Base-by-base conservation (phyloP, 1,140 invertebrate genomes). In the Metopolophium dirhodum region DNA sequence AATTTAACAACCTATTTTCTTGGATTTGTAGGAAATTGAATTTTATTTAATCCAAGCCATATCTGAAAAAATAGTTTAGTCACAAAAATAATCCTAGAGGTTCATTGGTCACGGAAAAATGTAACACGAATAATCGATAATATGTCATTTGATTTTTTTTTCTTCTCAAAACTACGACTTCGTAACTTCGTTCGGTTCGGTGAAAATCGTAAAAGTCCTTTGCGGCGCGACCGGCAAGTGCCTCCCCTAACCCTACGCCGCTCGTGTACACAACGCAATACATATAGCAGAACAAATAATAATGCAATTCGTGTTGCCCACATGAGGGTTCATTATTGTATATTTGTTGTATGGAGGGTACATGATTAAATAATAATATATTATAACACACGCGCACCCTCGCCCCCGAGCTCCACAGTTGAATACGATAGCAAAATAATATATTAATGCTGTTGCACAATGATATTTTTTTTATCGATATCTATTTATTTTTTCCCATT, bases 1-100 rank as follows among this genome's bases (percentile, higher is more conserved):
- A 77, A 77, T 77, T 77, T 77, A 77, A 77, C n/a, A 77, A 77
- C 61, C 61, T 18, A 77, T 77, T 77, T 77, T 35, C 61, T 77
- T 18, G 61, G 61, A n/a, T 77, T 77, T n/a, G 14, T 77, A 77
- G 14, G 14, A n/a, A 77, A 77, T 77, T 77, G 61, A n/a, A 77
- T 77, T 77, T 77, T n/a, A 77, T 77, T 77, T 77, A 77, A 77
- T 77, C 61, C 30, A n/a, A 68, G 30, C 61, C 61, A 1, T 77
- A 20, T n/a, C n/a, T n/a, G 61, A 68, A 77, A 68, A 77, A 77
- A n/a, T 77, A n/a, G 61, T 77, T n/a, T 18, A n/a, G 61, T n/a
- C 61, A 20, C n/a, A 35, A 77, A 77, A 77, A n/a, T n/a, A 68
- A 77, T 77, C n/a, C 11, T 77, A n/a, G 14, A 35, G 30, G 61